Base-by-base conservation (phyloP, 2,888 invertebrate genomes). In the Monochamus alternatus region DNA sequence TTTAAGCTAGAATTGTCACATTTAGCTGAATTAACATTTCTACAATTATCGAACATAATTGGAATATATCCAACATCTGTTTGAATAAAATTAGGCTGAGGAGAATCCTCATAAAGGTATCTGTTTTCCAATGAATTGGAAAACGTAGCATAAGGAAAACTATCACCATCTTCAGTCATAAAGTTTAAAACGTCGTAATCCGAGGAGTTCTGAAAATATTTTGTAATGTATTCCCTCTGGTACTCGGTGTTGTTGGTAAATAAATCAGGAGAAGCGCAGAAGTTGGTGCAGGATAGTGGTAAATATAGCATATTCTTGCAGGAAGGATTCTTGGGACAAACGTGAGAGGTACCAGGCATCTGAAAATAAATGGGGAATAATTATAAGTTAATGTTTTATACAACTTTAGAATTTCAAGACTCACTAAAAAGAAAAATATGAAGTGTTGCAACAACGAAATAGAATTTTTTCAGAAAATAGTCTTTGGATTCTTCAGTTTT, bases 61-160 rank as follows among this genome's bases (percentile, higher is more conserved):
- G 84, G 84, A 8, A 84, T 81, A 64, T 80, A 84, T 9, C 84
- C 84, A 30, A 82, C 79, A 70, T 84, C 84, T n/a, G 82, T 84
- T 65, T 81, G 79, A 58, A 82, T 75, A 69, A 83, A 83, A 76
- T 74, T 81, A 2, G 83, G 83, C 74, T 81, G 82, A 5, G 81
- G 79, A 5, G 72, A 73, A 59, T 80, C 80, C n/a, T 74, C 78
- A 7, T 70, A 65, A 22, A 67, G 43, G 14, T 59, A 69, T 51
- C 72, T 75, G 47, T 60, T 60, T 9, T 77, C 74, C 10, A 65
- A 59, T 38, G 63, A 60, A 47, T 47, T 72, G n/a, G 73, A 68
- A 31, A 83, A 81, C 10, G 84, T 84, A 12, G 84, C 86, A 68
- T 84, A 86, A 8, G 85, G 85, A 73, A 86, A 86, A 75, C 79